Percentiles rank a stretch among this genome's conserved stretches.
phyloP scores from a whole-genome alignment of 2,888 invertebrate species.

The Eupithecia vulgata region DNA sequence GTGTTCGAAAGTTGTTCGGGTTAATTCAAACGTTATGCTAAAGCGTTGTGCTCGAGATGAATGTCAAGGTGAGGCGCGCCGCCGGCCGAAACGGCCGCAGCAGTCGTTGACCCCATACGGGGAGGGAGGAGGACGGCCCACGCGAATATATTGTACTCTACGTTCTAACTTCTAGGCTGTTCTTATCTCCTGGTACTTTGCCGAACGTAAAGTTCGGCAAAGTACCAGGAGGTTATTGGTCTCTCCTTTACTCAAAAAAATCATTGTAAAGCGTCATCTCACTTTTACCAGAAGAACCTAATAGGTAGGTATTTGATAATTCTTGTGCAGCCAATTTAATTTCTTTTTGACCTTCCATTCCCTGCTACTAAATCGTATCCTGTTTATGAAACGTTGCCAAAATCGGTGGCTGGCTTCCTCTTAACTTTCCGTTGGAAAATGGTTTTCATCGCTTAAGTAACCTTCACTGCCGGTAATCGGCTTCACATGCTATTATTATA shows the following conservation, averaged over 20 bases:
- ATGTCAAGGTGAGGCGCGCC: constrained; percentile 84
- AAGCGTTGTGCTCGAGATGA: constrained; percentile 80
- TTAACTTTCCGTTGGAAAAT: constrained; percentile 49
- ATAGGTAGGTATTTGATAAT: neutral
- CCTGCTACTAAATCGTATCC: constrained; percentile 45
- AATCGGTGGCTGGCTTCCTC: constrained; percentile 54
- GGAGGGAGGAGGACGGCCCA: constrained; percentile 70
- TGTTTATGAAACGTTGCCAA: constrained; percentile 58
- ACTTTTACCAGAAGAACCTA: constrained; percentile 1
- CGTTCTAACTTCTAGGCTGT: constrained; percentile 71
- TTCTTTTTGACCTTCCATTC: neutral
- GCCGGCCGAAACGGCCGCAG: constrained; percentile 80
- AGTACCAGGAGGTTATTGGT: too few species aligned
- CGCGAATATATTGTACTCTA: constrained; percentile 78
- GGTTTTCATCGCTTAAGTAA: constrained; percentile 44
- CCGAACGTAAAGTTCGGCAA: constrained; percentile 56
- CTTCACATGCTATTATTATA: constrained; percentile 16
- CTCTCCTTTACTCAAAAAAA: constrained; percentile 51
- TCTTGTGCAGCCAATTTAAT: neutral
- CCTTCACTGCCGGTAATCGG: constrained; percentile 49
- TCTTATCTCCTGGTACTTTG: constrained; percentile 74
- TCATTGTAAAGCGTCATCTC: neutral
- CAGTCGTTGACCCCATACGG: constrained; percentile 76
- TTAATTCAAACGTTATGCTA: constrained; percentile 78
- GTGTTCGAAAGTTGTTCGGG: constrained; percentile 65